phyloP scores from a whole-genome alignment of 2,113 vertebrate genomes.

The Peromyscus maniculatus region DNA sequence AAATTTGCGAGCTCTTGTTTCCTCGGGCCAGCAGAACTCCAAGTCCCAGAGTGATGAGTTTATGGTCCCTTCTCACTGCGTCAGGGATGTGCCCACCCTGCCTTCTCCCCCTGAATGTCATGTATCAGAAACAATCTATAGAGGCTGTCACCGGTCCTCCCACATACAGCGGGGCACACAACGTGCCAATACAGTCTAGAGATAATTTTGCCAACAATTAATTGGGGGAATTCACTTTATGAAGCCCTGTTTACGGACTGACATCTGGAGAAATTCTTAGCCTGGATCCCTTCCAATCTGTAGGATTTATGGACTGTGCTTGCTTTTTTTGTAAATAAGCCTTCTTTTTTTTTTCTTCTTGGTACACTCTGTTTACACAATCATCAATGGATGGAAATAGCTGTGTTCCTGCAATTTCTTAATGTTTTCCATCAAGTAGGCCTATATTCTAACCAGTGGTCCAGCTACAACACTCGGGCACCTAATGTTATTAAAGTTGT shows the following conservation, averaged over 20 bases:
- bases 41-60: constrained; percentile 78
- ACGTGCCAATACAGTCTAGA: constrained; percentile 73
- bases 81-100: constrained; percentile 79
- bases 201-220: constrained; percentile 86
- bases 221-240: constrained; percentile 86
- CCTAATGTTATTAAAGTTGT: constrained; percentile 30
- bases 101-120: constrained; percentile 32
- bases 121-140: constrained; percentile 75
- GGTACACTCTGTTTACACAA: constrained; percentile 80
- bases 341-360: constrained; percentile 70
- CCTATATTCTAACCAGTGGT: constrained; percentile 38
- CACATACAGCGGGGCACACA: constrained; percentile 70
- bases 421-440: constrained; percentile 14
- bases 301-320: constrained; percentile 84
- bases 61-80: constrained; percentile 58
- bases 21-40: constrained; percentile 81
- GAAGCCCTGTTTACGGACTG: constrained; percentile 89
- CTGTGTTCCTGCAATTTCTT: constrained; percentile 75
- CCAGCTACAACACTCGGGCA: constrained; percentile 3
- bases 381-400: constrained; percentile 77
- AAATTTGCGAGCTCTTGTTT: constrained; percentile 83
- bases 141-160: constrained; percentile 76
- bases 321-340: constrained; percentile 79
- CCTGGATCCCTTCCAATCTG: constrained; percentile 86
- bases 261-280: constrained; percentile 91